Conservation (phyloP, 2,113 vertebrate genomes). For the Anoura caudifer region DNA sequence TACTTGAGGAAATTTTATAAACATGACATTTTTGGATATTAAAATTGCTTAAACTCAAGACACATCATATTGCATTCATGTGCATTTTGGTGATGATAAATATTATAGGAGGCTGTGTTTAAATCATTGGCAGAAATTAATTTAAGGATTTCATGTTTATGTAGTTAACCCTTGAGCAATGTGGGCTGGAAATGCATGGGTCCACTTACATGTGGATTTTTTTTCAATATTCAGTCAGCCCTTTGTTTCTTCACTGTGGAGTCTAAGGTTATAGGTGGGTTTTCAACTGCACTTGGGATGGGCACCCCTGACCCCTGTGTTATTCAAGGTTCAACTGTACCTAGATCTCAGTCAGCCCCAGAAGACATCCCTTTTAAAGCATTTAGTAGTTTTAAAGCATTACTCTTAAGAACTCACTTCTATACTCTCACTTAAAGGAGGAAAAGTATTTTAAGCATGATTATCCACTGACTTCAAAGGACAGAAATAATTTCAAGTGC, state of each 20-base stretch:
- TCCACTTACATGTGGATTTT: neutral
- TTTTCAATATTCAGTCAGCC: neutral
- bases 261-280: neutral
- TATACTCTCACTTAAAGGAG: neutral
- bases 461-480: neutral
- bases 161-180: neutral
- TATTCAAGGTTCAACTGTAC: neutral
- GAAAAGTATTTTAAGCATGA: neutral
- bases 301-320: neutral
- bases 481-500: neutral
- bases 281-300: neutral
- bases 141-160: neutral
- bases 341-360: neutral
- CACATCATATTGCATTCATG: neutral
- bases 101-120: neutral
- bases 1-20: conserved; percentile 17
- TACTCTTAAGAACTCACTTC: neutral
- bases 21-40: neutral
- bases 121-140: neutral
- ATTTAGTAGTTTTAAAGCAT: neutral
- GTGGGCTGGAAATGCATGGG: neutral
- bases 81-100: neutral
- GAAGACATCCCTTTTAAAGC: neutral
- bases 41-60: neutral
- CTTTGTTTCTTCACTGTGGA: neutral